These are phyloP conservation scores for Fulmarus glacialis DNA, from an alignment of 2,113 vertebrate species.

Conservation along the genomic window DNA sequence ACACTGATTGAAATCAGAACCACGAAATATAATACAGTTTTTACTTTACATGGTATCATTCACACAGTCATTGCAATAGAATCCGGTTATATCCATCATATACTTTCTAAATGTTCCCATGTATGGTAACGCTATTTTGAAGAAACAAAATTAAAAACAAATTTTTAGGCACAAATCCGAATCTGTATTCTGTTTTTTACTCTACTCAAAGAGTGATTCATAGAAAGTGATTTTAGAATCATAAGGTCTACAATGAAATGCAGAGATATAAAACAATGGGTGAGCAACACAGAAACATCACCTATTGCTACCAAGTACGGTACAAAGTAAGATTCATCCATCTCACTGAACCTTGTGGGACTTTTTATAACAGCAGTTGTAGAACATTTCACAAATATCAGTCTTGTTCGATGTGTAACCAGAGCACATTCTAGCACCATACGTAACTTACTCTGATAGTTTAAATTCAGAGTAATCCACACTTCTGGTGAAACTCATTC, in stretches of 20 bases:
- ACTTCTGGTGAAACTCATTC: not conserved
- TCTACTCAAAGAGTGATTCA: not conserved
- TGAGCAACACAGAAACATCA: not conserved
- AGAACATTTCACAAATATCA: not conserved
- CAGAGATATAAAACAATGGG: not conserved
- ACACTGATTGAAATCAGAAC: constrained; percentile 21
- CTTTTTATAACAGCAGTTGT: not conserved
- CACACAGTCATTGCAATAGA: not conserved
- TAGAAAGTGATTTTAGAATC: not conserved
- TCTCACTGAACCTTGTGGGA: not conserved
- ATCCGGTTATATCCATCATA: constrained; percentile 9
- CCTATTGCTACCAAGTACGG: not conserved
- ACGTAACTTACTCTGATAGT: not conserved
- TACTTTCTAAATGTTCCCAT: not conserved
- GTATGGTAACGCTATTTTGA: not conserved
- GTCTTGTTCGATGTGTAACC: not conserved
- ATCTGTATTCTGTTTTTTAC: not conserved
- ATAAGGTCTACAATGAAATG: not conserved
- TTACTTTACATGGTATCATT: not conserved
- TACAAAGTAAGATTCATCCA: not conserved
- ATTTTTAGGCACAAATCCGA: not conserved
- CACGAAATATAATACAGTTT: constrained; percentile 10
- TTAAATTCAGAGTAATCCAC: not conserved
- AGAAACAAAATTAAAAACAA: not conserved
- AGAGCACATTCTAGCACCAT: not conserved